Base-by-base conservation (phyloP, 2,113 vertebrate genomes). In the Alosa alosa region DNA sequence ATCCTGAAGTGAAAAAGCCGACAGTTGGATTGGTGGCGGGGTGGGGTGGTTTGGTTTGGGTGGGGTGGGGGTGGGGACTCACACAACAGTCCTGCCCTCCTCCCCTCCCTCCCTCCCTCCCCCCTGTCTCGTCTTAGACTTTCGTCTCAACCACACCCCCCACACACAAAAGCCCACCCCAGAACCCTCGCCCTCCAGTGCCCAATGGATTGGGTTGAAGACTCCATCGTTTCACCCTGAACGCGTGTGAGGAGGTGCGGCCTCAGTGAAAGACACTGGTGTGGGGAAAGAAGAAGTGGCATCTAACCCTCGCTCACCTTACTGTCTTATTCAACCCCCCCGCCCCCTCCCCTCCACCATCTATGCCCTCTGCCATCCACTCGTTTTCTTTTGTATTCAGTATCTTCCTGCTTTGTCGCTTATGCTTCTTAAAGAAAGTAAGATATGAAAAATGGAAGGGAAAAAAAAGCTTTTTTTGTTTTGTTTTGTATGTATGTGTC, bases 1-100 rank as follows among this genome's bases (percentile, higher is more conserved):
- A 98, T 99, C 93, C 88, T 99, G 85, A 99, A 99, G 89, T 99
- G 97, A 96, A 90, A 87, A 85, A 49, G 78, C 49, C 45, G 39
- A 78, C 72, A 39, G 72, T 39, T 3, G 72, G 10, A 2, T 81
- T 3, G 31, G 82, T 45, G 9, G 49, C 84, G 86, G 88, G 86
- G 46, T 3, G 22, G 50, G 50, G 1, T 64, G 75, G 82, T 39
- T 72, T 64, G 41, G 31, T 47, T 88, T 2, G 82, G 46, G 86
- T 87, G 86, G 86, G 88, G 85, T 36, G 4, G 1, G 72, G 72
- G 72, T 44, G 41, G 2, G 41, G 41, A 44, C 41, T 3, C 41
- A 44, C 41, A 15, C 36, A 39, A 78, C 72, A 78, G 45, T 87
- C 86, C 84, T 83, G 82, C 84, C 82, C 83, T 86, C 49, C 87